Base-by-base conservation (phyloP, 2,797 vertebrate species). In the Pogoniulus pusillus region DNA sequence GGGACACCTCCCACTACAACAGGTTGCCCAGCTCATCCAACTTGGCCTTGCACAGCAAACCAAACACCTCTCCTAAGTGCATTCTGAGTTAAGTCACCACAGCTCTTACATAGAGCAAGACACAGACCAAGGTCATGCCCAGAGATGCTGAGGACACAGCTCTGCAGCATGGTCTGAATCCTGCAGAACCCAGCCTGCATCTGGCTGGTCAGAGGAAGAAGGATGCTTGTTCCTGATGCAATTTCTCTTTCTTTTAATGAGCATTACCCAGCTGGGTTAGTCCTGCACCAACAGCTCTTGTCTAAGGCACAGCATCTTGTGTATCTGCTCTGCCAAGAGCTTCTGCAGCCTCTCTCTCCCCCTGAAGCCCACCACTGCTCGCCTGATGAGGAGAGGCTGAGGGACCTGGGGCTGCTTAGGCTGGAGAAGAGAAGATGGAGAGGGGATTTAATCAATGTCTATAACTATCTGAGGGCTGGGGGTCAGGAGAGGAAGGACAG, bases 231-330 rank as follows among this genome's bases (percentile, higher is more conserved):
- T 60, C 4, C 1, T 4, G 10, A 43, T 3, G 29, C 30, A 14
- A 37, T 8, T 39, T 18, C 57, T 41, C 20, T 12, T 57, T 24
- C 19, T 30, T 34, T 45, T 26, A 43, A 11, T 45, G 49, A 12
- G 15, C 11, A 9, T 6, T 15, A 53, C 24, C 51, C 51, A 18
- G 49, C 55, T 11, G 27, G 13, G 27, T 8, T 5, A 17, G 16
- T 10, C 75, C 57, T 12, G 37, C 49, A 9, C 27, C 3, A 4
- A 8, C 29, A 2, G 35, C 7, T 37, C 64, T 23, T 1, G 4
- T 4, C 3, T 47, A 24, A 32, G 35, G 35, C 37, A 13, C 16
- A 5, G 74, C 43, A 5, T 2, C 1, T 17, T 1, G 16, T 1
- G 5, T 7, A 0, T 5, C 27, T 14, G 53, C 34, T 19, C 53